Evolutionary conservation across 2,888 invertebrate species (phyloP), one percentile per base, ranked within the genome.

Genomic region (Cheilosia grossa): DNA sequence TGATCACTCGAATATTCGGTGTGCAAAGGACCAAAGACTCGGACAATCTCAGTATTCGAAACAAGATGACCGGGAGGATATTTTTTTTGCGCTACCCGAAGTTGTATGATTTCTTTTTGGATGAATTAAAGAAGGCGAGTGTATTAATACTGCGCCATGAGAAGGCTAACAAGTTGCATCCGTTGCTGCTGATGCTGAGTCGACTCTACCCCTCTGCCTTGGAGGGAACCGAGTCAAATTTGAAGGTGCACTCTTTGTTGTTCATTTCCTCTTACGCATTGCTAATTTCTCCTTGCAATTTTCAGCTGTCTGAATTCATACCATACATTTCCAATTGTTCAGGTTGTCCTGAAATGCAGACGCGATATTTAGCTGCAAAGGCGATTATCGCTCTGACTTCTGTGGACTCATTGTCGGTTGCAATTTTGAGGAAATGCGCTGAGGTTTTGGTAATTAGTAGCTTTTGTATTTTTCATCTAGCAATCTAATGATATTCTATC

Each of bases 1-100:
- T 99, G 42, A 94, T 97, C 89, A 95, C 95, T 54, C 94, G 98
- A 87, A 95, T 97, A 87, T 98, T 99, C 93, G 98, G 98, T 2
- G 98, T 97, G 21, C 93, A 94, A 88, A 93, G 96, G 69, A 93
- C 93, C 0, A 93, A 93, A 53, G 93, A 94, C 88, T 91, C 92
- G 7, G 93, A 94, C n/a, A 92, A 93, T 77, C 90, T 95, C 37
- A 93, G 93, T 77, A 92, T 93, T 17, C 93, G 95, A 61, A 95
- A 96, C 91, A 94, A 93, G 88, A 94, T 96, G 94, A 95, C 96
- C 30, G 96, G 94, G 58, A 94, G 95, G 80, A 94, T 96, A 58
- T 98, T 98, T 93, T 97, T 97, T 91, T 93, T 95, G 87, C 90
- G 93, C 0, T 93, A 94, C 91, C 94, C 94, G 0, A 87, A 89